Evolutionary conservation across 2,888 invertebrate species (phyloP).

Genomic region (Galerucella nymphaeae): DNA sequence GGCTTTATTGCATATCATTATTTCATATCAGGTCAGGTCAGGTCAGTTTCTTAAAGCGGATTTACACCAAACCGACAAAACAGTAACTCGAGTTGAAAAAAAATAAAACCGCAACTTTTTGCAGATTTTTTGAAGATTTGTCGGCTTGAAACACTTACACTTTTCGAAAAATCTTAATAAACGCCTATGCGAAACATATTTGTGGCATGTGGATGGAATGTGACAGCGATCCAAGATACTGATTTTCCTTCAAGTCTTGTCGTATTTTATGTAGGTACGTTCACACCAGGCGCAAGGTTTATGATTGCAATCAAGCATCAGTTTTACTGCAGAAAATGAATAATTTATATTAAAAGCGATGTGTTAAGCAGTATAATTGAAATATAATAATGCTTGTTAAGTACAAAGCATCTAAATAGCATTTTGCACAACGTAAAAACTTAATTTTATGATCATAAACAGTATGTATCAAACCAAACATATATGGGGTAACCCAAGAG

Average conservation of each 20-base stretch:
- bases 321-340: constrained; percentile 1
- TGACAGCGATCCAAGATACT: constrained; percentile 22
- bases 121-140: too few species aligned
- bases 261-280: constrained; percentile 30
- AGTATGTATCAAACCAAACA: too few species aligned
- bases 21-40: too few species aligned
- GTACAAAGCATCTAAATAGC: not conserved
- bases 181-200: constrained; percentile 12
- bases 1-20: too few species aligned
- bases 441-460: too few species aligned
- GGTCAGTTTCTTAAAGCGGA: too few species aligned
- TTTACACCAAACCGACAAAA: too few species aligned
- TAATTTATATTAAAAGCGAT: constrained; percentile 1
- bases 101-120: too few species aligned
- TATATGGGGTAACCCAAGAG: too few species aligned
- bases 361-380: not conserved
- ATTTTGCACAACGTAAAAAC: not conserved
- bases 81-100: too few species aligned
- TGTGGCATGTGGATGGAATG: constrained; percentile 32
- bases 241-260: constrained; percentile 20
- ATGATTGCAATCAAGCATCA: constrained; percentile 11
- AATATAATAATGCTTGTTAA: not conserved
- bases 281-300: constrained; percentile 11
- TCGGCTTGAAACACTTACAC: not conserved
- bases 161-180: constrained; percentile 8